These are phyloP conservation scores for Chionis minor DNA, from an alignment of 2,113 vertebrate genomes.

Conservation along the genomic window DNA sequence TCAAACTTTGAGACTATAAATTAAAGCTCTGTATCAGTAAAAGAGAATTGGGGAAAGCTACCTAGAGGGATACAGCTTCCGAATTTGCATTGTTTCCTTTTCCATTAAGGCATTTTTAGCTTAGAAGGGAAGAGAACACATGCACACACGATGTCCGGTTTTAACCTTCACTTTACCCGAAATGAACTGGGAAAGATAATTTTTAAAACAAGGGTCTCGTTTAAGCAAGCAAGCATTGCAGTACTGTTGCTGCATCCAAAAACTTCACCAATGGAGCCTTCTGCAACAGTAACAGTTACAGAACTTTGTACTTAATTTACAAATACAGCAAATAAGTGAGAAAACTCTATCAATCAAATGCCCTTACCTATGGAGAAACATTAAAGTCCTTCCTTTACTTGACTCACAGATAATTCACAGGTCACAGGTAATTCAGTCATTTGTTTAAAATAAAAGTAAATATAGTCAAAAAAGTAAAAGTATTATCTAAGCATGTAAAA, in stretches of 20 bases:
- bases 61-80: background rate
- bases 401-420: background rate
- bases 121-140: background rate
- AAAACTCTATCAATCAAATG: background rate
- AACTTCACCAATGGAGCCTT: background rate
- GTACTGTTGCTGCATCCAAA: background rate
- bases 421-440: background rate
- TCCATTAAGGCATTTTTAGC: background rate
- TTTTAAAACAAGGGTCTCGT: background rate
- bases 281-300: background rate
- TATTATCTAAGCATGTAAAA: background rate
- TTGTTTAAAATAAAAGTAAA: background rate
- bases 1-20: background rate
- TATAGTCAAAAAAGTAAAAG: accelerated
- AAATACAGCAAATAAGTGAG: background rate
- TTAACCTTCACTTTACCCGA: background rate
- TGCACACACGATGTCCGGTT: background rate
- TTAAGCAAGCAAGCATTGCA: background rate
- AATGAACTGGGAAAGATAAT: background rate
- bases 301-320: background rate
- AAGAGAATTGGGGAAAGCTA: background rate
- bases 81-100: background rate
- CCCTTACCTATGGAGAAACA: background rate
- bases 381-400: background rate
- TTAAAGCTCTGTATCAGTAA: background rate